phyloP scores from a whole-genome alignment of 2,797 vertebrate genomes.

The Gambelia wislizenii region DNA sequence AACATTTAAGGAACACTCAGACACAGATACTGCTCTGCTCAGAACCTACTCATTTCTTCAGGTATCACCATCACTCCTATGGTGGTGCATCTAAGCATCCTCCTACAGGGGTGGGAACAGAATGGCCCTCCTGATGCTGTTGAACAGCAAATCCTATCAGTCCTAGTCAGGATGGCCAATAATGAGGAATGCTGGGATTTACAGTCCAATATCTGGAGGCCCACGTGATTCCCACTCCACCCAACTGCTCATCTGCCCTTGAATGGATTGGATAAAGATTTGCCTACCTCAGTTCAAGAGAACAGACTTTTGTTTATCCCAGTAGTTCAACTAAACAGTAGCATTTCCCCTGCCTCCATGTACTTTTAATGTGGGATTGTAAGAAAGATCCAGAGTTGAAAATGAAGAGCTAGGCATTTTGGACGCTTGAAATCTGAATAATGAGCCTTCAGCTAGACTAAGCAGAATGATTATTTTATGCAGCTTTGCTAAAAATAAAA shows the following conservation, averaged over 20 bases:
- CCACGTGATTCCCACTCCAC: too few relatives aligned
- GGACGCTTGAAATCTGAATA: neutral
- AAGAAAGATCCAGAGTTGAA: neutral
- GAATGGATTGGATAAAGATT: neutral
- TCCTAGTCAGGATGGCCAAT: too few relatives aligned
- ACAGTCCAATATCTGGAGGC: too few relatives aligned
- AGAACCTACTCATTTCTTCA: neutral
- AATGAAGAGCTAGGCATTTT: neutral
- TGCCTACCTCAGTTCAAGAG: neutral
- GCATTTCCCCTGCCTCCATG: neutral
- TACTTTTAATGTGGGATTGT: neutral
- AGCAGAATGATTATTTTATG: neutral
- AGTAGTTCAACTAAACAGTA: neutral
- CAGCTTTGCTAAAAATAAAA: neutral
- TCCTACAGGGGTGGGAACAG: too few relatives aligned
- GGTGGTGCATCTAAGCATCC: too few relatives aligned
- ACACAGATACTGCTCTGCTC: neutral
- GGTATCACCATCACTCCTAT: neutral
- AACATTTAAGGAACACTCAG: neutral
- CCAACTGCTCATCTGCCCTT: neutral
- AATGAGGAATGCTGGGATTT: too few relatives aligned
- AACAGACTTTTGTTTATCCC: neutral
- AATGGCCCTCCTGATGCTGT: too few relatives aligned
- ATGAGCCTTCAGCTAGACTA: neutral
- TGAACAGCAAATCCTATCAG: too few relatives aligned